Percentiles rank a stretch among this genome's conserved stretches.
These are phyloP conservation scores for Micoletzkya japonica DNA, from an alignment of 2,888 invertebrate genomes.

Conservation along the genomic window DNA sequence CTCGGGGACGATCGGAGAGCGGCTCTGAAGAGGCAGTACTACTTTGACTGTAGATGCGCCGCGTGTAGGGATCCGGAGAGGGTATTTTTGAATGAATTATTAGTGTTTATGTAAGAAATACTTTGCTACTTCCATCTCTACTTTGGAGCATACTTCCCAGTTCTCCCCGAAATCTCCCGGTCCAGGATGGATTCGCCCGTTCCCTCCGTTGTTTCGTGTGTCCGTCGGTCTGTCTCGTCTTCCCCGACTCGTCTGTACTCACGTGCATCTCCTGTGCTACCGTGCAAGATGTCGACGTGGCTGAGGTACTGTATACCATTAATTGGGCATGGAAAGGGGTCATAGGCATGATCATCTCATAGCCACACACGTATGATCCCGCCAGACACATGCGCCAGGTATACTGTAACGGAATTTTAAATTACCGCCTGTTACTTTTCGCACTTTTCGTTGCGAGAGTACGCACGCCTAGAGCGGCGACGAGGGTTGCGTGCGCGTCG, in stretches of 20 bases:
- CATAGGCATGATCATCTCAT: not conserved
- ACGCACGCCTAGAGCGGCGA: no score
- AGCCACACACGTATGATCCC: not conserved
- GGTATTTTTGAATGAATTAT: slow-evolving; percentile 24
- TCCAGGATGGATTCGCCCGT: slow-evolving; percentile 23
- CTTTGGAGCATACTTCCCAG: not conserved
- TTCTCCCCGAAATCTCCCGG: no score
- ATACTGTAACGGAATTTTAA: no score
- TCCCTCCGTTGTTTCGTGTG: slow-evolving; percentile 4
- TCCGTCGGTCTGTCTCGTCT: not conserved
- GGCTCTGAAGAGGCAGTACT: slow-evolving; percentile 33
- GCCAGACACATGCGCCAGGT: no score
- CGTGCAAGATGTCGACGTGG: not conserved
- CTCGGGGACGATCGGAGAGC: slow-evolving; percentile 23
- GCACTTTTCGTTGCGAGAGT: no score
- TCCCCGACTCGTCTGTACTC: not conserved
- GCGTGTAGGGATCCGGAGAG: slow-evolving; percentile 31
- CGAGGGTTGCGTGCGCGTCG: no score
- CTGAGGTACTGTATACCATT: slow-evolving; percentile 12
- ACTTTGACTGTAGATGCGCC: slow-evolving; percentile 34
- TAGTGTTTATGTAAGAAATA: not conserved
- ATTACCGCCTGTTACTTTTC: no score
- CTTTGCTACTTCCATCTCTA: not conserved
- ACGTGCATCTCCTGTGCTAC: slow-evolving; percentile 17
- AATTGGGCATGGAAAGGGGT: not conserved